Base-by-base conservation (phyloP, 2,113 vertebrate genomes). In the Oryzias woworae region DNA sequence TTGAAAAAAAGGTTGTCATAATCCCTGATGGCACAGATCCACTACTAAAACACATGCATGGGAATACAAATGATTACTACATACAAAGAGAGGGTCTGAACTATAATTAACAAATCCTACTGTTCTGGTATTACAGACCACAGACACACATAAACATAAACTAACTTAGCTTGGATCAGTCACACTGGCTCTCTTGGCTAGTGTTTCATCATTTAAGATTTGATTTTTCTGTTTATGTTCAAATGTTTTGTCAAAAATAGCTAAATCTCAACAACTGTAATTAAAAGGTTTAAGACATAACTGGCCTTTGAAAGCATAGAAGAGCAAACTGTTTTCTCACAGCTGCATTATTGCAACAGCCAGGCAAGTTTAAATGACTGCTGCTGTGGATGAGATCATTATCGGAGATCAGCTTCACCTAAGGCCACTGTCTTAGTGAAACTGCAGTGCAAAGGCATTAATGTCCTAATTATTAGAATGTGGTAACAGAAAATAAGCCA, bases 391-490 rank as follows among this genome's bases (percentile, higher is more conserved):
- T 54, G 67, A 77, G 73, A 69, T 84, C 2, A 81, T 71, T 69
- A 56, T 65, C 61, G 42, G 41, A 58, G 66, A 76, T 68, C 52
- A 26, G 22, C 63, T 62, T 77, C 63, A 76, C 81, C 78, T 55
- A 64, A 51, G 80, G 85, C 77, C 66, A 69, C 43, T 66, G 72
- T 74, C 73, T 66, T 66, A 79, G 81, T 73, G 77, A 69, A 48
- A 23, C 71, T 43, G 56, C 64, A 63, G 82, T 80, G 74, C 69
- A 71, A 77, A 18, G n/a, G 24, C 8, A 73, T 88, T 81, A 82
- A 18, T 53, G 69, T 75, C 66, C 75, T 63, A 64, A 36, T 83
- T 81, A 85, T 84, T 84, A 84, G 80, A 81, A 75, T 58, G n/a
- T 77, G 28, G 28, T 26, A 53, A 17, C 12, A 36, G 36, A 36